A percentile compares a stretch with the other conserved stretches of the same genome.
phyloP scores from a whole-genome alignment of 2,888 invertebrate species.

The Agrotis ipsilon region DNA sequence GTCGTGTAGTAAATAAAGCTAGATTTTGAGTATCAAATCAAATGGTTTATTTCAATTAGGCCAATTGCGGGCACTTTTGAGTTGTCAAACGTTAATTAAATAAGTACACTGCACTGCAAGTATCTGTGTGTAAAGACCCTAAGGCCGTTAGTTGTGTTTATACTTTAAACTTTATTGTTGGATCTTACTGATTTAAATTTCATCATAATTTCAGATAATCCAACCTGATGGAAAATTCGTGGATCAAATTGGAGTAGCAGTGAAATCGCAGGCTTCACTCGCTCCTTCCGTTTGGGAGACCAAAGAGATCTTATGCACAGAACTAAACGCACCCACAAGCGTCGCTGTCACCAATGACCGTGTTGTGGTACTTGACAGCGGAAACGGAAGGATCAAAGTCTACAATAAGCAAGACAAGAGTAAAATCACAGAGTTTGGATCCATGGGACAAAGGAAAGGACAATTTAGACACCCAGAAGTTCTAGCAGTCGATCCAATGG shows the following conservation, averaged over 20 bases:
- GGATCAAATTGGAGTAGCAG: conserved; percentile 91
- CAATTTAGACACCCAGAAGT: conserved; percentile 95
- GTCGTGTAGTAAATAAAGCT: no score
- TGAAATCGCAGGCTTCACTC: conserved; percentile 74
- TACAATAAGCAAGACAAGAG: conserved; percentile 89
- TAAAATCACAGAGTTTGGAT: conserved; percentile 92
- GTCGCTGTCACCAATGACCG: conserved; percentile 92
- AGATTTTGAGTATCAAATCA: no score
- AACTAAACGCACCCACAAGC: conserved; percentile 94
- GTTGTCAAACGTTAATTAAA: no score
- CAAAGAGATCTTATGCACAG: conserved; percentile 83
- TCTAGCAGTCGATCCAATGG: conserved; percentile 93
- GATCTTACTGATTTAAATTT: conserved; percentile 22
- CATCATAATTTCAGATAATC: conserved; percentile 79
- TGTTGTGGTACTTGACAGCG: conserved; percentile 93
- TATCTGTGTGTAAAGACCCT: no score
- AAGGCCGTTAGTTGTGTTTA: no score
- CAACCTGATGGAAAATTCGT: conserved; percentile 92
- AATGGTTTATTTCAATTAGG: no score
- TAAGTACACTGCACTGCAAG: no score
- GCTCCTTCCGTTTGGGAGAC: conserved; percentile 81
- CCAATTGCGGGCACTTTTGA: no score
- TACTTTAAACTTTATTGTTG: no score
- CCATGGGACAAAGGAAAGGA: conserved; percentile 92
- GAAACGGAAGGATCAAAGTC: conserved; percentile 93